Base-by-base conservation (phyloP, 2,113 vertebrate genomes). In the Heliornis fulica region DNA sequence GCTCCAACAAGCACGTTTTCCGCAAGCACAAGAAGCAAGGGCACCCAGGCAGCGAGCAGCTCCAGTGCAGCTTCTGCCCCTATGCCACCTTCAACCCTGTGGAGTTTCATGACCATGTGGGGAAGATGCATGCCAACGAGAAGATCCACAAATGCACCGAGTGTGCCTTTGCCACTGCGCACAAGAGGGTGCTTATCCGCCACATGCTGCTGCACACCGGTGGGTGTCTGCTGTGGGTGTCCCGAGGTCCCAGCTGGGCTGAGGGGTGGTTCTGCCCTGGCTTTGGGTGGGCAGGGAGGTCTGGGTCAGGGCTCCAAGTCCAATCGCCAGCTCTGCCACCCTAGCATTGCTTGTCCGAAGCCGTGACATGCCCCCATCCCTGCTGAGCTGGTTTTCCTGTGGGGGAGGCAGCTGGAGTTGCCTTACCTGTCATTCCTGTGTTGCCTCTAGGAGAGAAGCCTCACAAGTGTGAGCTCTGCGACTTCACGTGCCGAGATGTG, bases 401-500 rank as follows among this genome's bases (percentile, higher is more conserved):
- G 17, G 8, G 43, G n/a, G 20, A 45, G 74, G 53, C 45, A 59
- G 18, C 43, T 34, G 2, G 0, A 12, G 16, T 64, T 75, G 23
- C 61, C 64, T 69, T 56, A 22, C 51, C 45, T 50, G 20, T 12
- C 29, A 0, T 90, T 89, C 43, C 7, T 92, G 20, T 97, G 46
- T 93, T 89, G 32, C 25, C 2, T 51, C 26, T 20, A 99, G 99
- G 99, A 75, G 99, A 99, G 97, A 99, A 99, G 89, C 99, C 99
- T 74, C 99, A 99, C 97, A 99, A 99, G 95, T 99, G 99, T 70
- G 98, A 98, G 87, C 94, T 98, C 71, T 99, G 99, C 32, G 98
- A 99, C 92, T 99, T 99, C 97, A 98, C 98, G 0, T 99, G 99
- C 95, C 97, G 99, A 65, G 99, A 99, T 15, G 99, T 99, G 96